A percentile compares a stretch with the other conserved stretches of the same genome.
Conservation (phyloP, 2,797 vertebrate genomes). For the Centropyge bicolor region DNA sequence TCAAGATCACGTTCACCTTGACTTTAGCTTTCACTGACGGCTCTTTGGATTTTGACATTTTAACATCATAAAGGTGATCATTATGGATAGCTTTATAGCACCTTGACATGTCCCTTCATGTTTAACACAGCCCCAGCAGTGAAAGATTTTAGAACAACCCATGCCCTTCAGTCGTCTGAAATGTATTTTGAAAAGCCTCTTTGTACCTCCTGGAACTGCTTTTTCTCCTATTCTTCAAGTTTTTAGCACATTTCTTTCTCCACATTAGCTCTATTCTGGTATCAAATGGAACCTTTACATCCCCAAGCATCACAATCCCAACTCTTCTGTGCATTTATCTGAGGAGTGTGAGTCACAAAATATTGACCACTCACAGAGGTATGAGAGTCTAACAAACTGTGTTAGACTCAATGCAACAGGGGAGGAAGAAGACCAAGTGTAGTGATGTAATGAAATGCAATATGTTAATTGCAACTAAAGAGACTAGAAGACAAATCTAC, state of each 20-base stretch:
- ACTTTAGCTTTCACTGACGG: conserved; percentile 16
- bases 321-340: background rate
- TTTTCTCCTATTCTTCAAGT: background rate
- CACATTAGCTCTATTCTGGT: background rate
- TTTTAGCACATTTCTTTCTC: background rate
- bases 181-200: background rate
- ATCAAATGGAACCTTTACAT: background rate
- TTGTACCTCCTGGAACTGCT: background rate
- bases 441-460: conserved; percentile 68
- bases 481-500: conserved; percentile 42
- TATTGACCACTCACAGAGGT: background rate
- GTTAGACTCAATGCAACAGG: conserved; percentile 3
- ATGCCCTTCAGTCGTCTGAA: background rate
- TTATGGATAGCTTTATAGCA: conserved; percentile 20
- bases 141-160: background rate
- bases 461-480: conserved; percentile 56
- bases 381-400: background rate
- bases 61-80: conserved; percentile 23
- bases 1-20: conserved; percentile 50
- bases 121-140: conserved; percentile 6
- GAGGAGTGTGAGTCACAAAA: background rate
- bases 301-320: background rate
- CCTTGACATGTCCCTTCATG: background rate
- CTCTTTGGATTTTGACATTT: conserved; percentile 46
- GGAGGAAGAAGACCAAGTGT: background rate